Conservation (phyloP, 2,797 vertebrate genomes). For the Okamejei kenojei region DNA sequence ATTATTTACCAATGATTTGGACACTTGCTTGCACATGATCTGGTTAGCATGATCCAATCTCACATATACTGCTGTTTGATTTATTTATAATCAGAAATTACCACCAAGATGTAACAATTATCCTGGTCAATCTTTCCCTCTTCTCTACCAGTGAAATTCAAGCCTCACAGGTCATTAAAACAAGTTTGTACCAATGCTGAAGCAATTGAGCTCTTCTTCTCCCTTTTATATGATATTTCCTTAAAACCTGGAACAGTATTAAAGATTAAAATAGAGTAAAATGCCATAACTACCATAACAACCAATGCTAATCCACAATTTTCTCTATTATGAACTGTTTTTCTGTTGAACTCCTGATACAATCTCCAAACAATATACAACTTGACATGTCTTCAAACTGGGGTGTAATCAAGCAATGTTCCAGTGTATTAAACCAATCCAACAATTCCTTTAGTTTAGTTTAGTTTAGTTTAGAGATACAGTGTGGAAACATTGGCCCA, state of each 20-base stretch:
- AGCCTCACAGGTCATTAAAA: background rate
- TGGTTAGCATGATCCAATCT: background rate
- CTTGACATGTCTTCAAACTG: background rate
- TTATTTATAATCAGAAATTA: background rate
- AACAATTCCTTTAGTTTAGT: background rate
- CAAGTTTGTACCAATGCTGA: background rate
- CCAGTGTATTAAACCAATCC: background rate
- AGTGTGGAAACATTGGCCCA: too few species aligned
- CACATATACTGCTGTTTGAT: background rate
- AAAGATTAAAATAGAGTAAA: background rate
- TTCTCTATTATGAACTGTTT: background rate
- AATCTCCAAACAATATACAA: background rate
- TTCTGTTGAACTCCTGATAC: background rate
- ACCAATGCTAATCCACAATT: background rate
- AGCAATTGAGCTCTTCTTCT: background rate
- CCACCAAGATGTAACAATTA: background rate
- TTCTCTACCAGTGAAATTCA: background rate
- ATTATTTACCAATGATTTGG: background rate
- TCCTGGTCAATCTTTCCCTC: background rate
- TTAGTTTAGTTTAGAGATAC: too few species aligned
- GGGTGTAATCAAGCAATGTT: background rate
- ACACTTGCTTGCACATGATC: background rate
- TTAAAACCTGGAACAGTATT: too few species aligned
- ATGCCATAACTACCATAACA: background rate
- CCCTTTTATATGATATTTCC: background rate